Evolutionary conservation across 2,888 invertebrate species (phyloP).

Genomic region (Drosophila algonquin): DNA sequence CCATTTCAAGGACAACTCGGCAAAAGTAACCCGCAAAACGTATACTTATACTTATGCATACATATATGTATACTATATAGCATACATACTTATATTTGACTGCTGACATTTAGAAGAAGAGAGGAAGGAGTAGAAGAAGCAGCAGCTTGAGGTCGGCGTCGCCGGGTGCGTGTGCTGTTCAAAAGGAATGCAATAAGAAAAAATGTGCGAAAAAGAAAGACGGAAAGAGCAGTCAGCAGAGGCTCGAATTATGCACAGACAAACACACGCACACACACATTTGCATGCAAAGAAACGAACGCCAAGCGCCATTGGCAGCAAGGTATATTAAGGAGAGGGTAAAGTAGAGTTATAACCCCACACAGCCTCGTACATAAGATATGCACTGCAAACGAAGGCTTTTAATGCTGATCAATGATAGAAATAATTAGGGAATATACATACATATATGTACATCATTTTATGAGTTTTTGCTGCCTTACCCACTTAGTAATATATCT

Average conservation of each 20-base stretch:
- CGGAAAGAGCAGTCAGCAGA: conserved; percentile 7
- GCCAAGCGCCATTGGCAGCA: not conserved
- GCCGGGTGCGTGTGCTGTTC: conserved; percentile 20
- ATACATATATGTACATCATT: too few relatives aligned
- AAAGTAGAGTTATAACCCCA: too few relatives aligned
- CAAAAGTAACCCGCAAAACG: conserved; percentile 19
- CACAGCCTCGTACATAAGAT: too few relatives aligned
- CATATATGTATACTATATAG: conserved; percentile 4
- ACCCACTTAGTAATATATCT: not conserved
- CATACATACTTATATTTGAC: conserved; percentile 36
- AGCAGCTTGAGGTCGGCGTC: conserved; percentile 24
- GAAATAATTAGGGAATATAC: too few relatives aligned
- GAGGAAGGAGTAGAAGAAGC: conserved; percentile 20
- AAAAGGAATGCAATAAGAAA: conserved; percentile 47
- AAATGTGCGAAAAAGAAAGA: conserved; percentile 32
- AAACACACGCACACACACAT: conserved; percentile 23
- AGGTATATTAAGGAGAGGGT: not conserved
- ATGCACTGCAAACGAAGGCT: too few relatives aligned
- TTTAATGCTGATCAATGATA: too few relatives aligned
- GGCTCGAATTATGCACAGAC: conserved; percentile 35
- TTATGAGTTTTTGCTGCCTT: too few relatives aligned
- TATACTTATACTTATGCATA: conserved; percentile 10
- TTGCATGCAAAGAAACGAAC: conserved; percentile 29
- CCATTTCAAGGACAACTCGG: conserved; percentile 42
- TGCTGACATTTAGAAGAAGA: conserved; percentile 41